Evolutionary conservation across 2,113 vertebrate species (phyloP).

Genomic region (Menura novaehollandiae): DNA sequence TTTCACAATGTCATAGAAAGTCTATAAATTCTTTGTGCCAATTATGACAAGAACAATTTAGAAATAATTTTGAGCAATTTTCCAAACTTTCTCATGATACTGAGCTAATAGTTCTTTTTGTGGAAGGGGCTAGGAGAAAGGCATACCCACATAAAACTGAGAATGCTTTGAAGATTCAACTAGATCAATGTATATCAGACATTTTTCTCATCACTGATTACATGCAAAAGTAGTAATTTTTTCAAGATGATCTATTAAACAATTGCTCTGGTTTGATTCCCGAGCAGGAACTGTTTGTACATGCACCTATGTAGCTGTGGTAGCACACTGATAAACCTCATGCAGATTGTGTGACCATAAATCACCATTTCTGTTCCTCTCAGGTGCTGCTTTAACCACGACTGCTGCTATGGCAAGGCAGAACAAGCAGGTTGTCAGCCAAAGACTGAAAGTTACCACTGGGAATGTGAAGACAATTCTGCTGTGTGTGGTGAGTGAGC

Average conservation of each 20-base stretch:
- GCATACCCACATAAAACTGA: not conserved
- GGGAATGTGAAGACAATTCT: constrained; percentile 47
- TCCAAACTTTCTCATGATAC: not conserved
- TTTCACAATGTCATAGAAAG: not conserved
- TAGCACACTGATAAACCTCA: not conserved
- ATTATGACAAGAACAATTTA: not conserved
- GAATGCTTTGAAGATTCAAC: not conserved
- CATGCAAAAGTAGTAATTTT: not conserved
- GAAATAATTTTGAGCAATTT: not conserved
- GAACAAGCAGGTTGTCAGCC: constrained; percentile 59
- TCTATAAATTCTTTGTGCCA: not conserved
- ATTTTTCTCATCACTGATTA: not conserved
- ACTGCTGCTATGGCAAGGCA: constrained; percentile 68
- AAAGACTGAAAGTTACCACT: constrained; percentile 64
- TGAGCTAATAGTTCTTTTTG: not conserved
- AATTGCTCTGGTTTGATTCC: not conserved
- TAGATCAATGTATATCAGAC: not conserved
- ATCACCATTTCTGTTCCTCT: not conserved
- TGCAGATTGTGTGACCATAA: not conserved
- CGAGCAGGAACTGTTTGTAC: not conserved
- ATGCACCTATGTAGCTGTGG: not conserved
- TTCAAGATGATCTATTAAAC: not conserved
- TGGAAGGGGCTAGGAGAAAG: not conserved
- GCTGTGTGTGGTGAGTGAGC: constrained; percentile 65
- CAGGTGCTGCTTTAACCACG: constrained; percentile 73